phyloP scores from a whole-genome alignment of 1,140 invertebrate genomes.

The Megathymus violae region DNA sequence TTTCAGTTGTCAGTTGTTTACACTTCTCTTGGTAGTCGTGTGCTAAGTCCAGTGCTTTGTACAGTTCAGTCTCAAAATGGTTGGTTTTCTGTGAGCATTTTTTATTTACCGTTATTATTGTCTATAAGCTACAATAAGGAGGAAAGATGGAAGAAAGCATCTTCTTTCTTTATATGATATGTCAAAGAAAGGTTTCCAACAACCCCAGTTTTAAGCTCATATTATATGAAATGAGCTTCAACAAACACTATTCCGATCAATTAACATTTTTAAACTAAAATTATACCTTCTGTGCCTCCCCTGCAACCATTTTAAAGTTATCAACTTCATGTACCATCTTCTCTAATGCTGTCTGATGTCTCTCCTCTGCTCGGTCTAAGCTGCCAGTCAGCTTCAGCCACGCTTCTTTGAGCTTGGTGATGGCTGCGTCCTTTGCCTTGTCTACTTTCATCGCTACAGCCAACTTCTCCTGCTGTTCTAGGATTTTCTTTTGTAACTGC shows the following conservation, averaged over 20 bases:
- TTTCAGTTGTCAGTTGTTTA: constrained; percentile 70
- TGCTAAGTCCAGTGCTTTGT: constrained; percentile 86
- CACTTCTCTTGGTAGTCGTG: constrained; percentile 88
- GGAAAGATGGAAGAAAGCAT: too few species aligned
- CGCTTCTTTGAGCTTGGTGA: constrained; percentile 86
- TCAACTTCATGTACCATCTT: constrained; percentile 73
- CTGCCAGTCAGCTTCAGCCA: constrained; percentile 66
- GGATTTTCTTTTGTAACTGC: constrained; percentile 87
- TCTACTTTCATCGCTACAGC: constrained; percentile 91
- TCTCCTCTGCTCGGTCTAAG: constrained; percentile 66
- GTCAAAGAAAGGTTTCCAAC: too few species aligned
- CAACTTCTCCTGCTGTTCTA: constrained; percentile 91
- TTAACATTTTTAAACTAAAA: background rate
- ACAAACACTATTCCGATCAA: too few species aligned
- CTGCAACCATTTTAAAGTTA: constrained; percentile 69
- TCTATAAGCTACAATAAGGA: too few species aligned
- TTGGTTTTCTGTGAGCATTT: constrained; percentile 82
- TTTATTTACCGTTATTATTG: too few species aligned
- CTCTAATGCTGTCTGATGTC: constrained; percentile 62
- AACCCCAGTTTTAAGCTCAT: too few species aligned
- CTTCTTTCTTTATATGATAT: too few species aligned
- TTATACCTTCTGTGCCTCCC: constrained; percentile 71
- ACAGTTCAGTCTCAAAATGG: constrained; percentile 86
- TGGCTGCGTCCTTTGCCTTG: constrained; percentile 88
- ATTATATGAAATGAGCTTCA: too few species aligned